Evolutionary conservation across 1,140 invertebrate species (phyloP).

Genomic region (Drosophila auraria): DNA sequence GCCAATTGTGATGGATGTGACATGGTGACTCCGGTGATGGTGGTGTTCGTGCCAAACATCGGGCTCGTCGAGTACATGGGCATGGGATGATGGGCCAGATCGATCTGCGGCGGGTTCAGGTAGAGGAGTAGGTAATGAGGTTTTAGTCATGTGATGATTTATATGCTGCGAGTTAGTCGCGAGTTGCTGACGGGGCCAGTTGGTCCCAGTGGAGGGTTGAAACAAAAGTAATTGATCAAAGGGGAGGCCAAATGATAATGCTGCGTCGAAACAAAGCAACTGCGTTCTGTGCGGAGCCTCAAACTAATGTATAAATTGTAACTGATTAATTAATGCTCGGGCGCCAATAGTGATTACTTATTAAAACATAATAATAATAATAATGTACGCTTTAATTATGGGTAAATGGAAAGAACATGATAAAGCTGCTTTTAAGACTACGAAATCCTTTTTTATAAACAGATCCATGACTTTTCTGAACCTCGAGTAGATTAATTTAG

Average conservation of each 20-base stretch:
- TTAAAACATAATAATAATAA: background rate
- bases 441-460: too few relatives aligned
- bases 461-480: too few relatives aligned
- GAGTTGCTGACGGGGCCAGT: slow-evolving; percentile 1
- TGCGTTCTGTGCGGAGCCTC: background rate
- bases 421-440: background rate
- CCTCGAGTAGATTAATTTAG: too few relatives aligned
- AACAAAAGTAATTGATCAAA: slow-evolving; percentile 40
- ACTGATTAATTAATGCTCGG: background rate
- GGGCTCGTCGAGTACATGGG: slow-evolving; percentile 84
- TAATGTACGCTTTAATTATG: background rate
- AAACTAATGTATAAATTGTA: background rate
- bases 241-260: slow-evolving; percentile 8
- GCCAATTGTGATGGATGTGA: slow-evolving; percentile 85
- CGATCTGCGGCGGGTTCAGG: slow-evolving; percentile 63
- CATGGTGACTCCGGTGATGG: slow-evolving; percentile 85
- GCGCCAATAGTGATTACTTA: background rate
- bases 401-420: background rate
- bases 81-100: slow-evolving; percentile 84
- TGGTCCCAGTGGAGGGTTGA: background rate
- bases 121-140: slow-evolving; percentile 38
- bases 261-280: background rate
- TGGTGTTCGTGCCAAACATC: slow-evolving; percentile 82
- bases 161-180: slow-evolving; percentile 50
- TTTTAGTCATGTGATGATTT: slow-evolving; percentile 66